Evolutionary conservation across 2,888 invertebrate species (phyloP), one percentile per base, ranked within the genome.

Genomic region (Chouioia cunea): DNA sequence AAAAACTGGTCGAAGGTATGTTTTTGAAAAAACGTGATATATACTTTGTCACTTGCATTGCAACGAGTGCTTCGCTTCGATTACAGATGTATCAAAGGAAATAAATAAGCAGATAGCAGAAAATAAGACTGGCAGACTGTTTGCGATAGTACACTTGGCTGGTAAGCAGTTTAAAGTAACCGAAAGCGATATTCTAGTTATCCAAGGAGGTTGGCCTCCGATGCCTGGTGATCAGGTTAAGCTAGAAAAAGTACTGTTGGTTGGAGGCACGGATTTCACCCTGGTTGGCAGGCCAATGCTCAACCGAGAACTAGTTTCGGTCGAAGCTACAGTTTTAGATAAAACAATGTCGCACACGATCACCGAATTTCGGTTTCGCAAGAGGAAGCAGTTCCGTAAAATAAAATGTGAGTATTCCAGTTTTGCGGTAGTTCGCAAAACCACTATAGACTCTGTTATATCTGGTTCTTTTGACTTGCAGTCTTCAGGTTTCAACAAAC

Each of bases 121-220:
- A 15, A 86, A 88, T 48, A 80, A 80, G 43, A 85, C 88, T 14
- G 91, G 92, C 4, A 87, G 93, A 48, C 87, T 92, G 74, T 97
- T 96, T 86, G 96, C 96, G 0, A 90, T 96, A 1, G 89, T 97
- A 0, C 92, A 95, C 78, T 78, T 96, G 18, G 88, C 91, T 72
- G 95, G 95, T 14, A 94, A 93, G 85, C 96, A 96, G 80, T 94
- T 92, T 86, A 93, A 95, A 86, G 89, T 97, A 0, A 95, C 95
- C 0, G 89, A 91, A 70, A 95, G 93, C n/a, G 97, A 97, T 86
- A 87, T 96, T 2, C 88, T 97, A 36, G 88, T 95, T 0, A 87
- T 96, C 0, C 93, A 94, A 85, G 94, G 94, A 0, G 91, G 91
- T 80, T 95, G 95, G 94, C 92, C 93, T 43, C 95, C 95, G 1